These are phyloP conservation scores for Cavia aperea DNA, from an alignment of 2,113 vertebrate species.

Conservation along the genomic window DNA sequence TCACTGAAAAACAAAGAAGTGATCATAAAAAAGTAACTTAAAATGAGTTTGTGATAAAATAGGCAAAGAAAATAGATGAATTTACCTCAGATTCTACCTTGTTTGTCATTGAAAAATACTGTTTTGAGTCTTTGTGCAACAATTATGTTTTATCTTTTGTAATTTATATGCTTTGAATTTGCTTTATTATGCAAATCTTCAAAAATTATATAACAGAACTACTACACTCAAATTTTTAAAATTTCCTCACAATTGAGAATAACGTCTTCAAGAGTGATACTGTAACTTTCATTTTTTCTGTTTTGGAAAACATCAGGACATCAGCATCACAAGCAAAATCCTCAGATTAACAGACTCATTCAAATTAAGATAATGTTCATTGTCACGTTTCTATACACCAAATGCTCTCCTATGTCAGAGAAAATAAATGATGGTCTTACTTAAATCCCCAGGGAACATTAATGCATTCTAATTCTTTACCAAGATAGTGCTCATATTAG, in stretches of 20 bases:
- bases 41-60: background rate
- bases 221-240: background rate
- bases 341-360: constrained; percentile 23
- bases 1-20: background rate
- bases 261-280: background rate
- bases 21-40: background rate
- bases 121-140: background rate
- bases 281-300: background rate
- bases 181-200: background rate
- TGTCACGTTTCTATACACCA: background rate
- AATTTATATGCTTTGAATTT: background rate
- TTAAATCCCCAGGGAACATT: constrained; percentile 39
- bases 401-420: constrained; percentile 29
- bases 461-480: constrained; percentile 33
- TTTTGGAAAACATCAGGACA: background rate
- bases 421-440: constrained; percentile 45
- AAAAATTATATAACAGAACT: background rate
- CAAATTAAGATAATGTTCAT: background rate
- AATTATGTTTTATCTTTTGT: background rate
- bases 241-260: background rate
- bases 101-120: background rate
- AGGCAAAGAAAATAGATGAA: background rate
- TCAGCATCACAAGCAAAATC: constrained; percentile 9
- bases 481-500: constrained; percentile 19
- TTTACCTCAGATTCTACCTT: background rate